These are phyloP conservation scores for Dromas ardeola DNA, from an alignment of 2,113 vertebrate genomes.

Conservation along the genomic window DNA sequence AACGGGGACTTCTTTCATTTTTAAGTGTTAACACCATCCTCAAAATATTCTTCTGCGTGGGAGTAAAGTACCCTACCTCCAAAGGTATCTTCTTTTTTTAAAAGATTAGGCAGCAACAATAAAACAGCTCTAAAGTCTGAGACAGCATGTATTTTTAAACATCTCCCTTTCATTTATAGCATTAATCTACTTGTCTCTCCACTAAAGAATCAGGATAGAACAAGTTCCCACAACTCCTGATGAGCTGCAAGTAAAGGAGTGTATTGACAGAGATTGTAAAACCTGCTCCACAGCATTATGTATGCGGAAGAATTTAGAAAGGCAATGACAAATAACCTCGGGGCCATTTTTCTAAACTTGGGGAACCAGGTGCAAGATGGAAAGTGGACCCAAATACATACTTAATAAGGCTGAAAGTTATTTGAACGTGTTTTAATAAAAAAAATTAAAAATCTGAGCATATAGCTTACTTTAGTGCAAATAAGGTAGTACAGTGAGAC, in stretches of 20 bases:
- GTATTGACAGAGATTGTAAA: slow-evolving; percentile 11
- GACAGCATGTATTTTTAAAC: background rate
- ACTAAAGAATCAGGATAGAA: background rate
- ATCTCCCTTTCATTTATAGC: background rate
- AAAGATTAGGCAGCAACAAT: background rate
- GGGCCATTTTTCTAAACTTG: slow-evolving; percentile 4
- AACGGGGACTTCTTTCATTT: background rate
- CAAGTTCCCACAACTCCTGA: background rate
- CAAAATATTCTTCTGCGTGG: background rate
- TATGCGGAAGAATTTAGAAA: background rate
- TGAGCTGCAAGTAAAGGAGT: background rate
- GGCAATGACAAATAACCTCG: slow-evolving; percentile 22
- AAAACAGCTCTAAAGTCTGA: background rate
- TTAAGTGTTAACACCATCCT: background rate
- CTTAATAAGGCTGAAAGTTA: background rate
- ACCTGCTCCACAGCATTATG: slow-evolving; percentile 33
- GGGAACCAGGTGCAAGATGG: background rate
- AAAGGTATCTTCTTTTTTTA: background rate
- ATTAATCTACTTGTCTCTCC: background rate
- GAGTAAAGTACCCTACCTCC: background rate
- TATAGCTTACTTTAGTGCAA: background rate
- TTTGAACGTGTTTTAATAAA: background rate
- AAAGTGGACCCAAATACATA: background rate
- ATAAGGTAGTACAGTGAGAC: background rate
- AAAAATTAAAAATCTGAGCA: background rate